Conservation (phyloP, 2,888 invertebrate genomes). For the Polia nebulosa region DNA sequence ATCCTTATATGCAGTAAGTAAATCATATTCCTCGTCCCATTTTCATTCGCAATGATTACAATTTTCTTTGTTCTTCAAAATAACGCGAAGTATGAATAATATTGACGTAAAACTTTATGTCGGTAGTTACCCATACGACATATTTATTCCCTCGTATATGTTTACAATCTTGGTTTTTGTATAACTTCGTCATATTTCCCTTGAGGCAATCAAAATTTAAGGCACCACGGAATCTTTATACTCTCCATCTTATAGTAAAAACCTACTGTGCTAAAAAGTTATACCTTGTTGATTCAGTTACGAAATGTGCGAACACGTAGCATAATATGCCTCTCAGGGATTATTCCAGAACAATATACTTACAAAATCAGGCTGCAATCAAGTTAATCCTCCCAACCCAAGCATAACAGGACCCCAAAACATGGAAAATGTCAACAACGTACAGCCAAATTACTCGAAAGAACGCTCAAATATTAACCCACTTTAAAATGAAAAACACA, state of each 20-base stretch:
- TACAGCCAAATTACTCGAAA: slow-evolving; percentile 42
- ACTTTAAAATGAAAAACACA: slow-evolving; percentile 53
- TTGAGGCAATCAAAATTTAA: slow-evolving; percentile 30
- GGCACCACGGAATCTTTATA: slow-evolving; percentile 1
- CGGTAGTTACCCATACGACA: slow-evolving; percentile 14
- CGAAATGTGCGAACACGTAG: slow-evolving; percentile 3
- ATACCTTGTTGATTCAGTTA: slow-evolving; percentile 8
- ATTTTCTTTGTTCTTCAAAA: slow-evolving; percentile 34
- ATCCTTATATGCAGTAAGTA: neutral
- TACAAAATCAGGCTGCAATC: slow-evolving; percentile 39
- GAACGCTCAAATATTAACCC: slow-evolving; percentile 53
- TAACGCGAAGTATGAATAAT: slow-evolving; percentile 49
- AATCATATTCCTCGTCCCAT: neutral
- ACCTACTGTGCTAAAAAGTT: slow-evolving; percentile 14
- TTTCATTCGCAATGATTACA: slow-evolving; percentile 4
- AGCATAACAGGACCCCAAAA: slow-evolving; percentile 26
- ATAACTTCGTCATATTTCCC: slow-evolving; percentile 39
- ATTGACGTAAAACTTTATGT: slow-evolving; percentile 51
- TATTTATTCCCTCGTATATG: slow-evolving; percentile 41
- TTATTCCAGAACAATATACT: slow-evolving; percentile 36
- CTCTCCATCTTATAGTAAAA: slow-evolving; percentile 7
- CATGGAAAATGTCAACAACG: slow-evolving; percentile 44
- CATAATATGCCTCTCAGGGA: slow-evolving; percentile 14
- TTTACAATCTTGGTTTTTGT: slow-evolving; percentile 45
- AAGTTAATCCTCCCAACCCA: slow-evolving; percentile 42